Percentiles rank a stretch among this genome's conserved stretches.
Conservation (phyloP, 2,888 invertebrate genomes). For the Falcaria lacertinaria region DNA sequence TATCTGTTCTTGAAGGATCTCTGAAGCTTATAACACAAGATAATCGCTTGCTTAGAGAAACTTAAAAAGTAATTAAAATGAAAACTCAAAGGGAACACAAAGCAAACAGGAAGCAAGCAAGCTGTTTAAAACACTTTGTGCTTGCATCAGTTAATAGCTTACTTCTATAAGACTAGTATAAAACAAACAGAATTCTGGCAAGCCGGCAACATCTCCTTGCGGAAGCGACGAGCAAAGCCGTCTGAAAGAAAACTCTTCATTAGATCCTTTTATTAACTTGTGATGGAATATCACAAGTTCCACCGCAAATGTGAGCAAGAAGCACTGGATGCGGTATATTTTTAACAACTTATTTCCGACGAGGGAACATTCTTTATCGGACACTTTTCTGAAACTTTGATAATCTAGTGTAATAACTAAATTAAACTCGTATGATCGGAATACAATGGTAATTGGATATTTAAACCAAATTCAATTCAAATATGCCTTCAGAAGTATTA, state of each 20-base stretch:
- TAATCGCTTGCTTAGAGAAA: neutral
- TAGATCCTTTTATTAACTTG: constrained; percentile 48
- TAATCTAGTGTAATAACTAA: too few relatives aligned
- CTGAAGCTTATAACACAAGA: too few relatives aligned
- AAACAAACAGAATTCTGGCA: neutral
- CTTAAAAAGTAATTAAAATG: neutral
- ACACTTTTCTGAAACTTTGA: too few relatives aligned
- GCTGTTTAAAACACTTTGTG: neutral
- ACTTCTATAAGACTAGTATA: neutral
- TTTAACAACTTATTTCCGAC: neutral
- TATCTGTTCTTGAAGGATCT: too few relatives aligned
- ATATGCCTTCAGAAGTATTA: too few relatives aligned
- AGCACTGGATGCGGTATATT: constrained; percentile 13
- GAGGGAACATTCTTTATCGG: too few relatives aligned
- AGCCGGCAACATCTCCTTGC: constrained; percentile 17
- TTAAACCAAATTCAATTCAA: too few relatives aligned
- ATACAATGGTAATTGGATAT: too few relatives aligned
- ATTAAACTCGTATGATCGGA: too few relatives aligned
- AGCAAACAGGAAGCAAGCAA: neutral
- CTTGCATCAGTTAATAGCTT: neutral
- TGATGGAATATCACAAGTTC: constrained; percentile 32
- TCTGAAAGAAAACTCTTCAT: constrained; percentile 45
- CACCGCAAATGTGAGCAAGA: constrained; percentile 12
- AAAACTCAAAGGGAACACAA: neutral
- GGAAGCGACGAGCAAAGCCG: constrained; percentile 8